Conservation (phyloP, 2,113 vertebrate species). For the Pelvicachromis taeniatus region DNA sequence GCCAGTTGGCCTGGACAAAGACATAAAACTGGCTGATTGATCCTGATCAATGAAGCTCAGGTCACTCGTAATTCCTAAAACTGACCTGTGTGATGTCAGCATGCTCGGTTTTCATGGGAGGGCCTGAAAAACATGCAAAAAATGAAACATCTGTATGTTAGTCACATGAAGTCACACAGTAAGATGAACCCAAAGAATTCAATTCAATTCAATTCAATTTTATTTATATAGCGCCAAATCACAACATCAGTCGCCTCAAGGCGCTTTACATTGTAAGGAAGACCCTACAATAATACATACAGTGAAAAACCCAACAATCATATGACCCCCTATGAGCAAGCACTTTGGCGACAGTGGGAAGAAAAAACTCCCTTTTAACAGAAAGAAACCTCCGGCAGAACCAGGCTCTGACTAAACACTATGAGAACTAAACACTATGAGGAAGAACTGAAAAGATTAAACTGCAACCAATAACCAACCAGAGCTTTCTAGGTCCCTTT, state of each 20-base stretch:
- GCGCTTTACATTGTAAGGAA: too few relatives aligned
- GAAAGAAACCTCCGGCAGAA: too few relatives aligned
- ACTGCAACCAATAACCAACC: background rate
- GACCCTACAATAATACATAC: too few relatives aligned
- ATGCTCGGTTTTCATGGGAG: fast-evolving
- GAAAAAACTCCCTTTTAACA: too few relatives aligned
- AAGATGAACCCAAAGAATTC: background rate
- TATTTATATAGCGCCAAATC: too few relatives aligned
- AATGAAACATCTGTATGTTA: background rate
- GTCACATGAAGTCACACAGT: background rate
- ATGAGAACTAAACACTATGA: fast-evolving
- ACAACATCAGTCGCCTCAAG: too few relatives aligned
- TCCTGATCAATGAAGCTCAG: background rate
- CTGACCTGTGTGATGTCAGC: background rate
- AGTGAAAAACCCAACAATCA: too few relatives aligned
- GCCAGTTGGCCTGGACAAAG: background rate
- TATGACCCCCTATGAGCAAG: too few relatives aligned
- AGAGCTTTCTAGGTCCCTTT: fast-evolving
- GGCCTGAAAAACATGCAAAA: background rate
- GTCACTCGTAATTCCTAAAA: background rate
- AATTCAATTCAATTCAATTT: too few relatives aligned
- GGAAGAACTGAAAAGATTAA: background rate
- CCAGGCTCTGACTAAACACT: too few relatives aligned
- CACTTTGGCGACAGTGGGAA: too few relatives aligned
- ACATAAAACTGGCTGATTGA: fast-evolving